Base-by-base conservation (phyloP, 2,113 vertebrate species). In the Lagenorhynchus albirostris region DNA sequence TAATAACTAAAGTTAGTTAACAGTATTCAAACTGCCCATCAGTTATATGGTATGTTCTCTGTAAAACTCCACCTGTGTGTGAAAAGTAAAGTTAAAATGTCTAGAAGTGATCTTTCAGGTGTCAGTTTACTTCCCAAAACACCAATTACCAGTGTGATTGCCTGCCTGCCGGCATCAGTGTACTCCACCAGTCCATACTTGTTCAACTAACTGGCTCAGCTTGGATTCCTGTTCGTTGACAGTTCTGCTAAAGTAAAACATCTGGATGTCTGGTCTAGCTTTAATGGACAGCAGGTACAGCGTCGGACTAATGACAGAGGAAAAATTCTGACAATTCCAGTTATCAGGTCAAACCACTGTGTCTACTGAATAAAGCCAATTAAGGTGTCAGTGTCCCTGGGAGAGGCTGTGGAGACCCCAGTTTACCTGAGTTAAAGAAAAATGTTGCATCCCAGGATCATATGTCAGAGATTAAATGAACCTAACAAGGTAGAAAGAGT, bases 191-290 rank as follows among this genome's bases (percentile, higher is more conserved):
- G 85, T 44, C 67, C 68, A 79, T 33, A 71, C 36, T 38, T 26
- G 55, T n/a, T 50, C 65, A 44, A 55, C 68, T 92, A 50, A 74
- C 82, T 53, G 80, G 93, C 87, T 87, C 76, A 20, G 33, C 55
- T 58, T 88, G 20, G 77, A 73, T 41, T 65, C 44, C 21, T 33
- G 9, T 41, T 90, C 60, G 60, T 50, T 55, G 83, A 74, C 33
- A 85, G 67, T 62, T 93, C 50, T 77, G n/a, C 63, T 82, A 76
- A 93, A 89, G 80, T 3, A 13, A 77, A 85, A 44, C 2, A 2
- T 60, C 82, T 79, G 17, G 38, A 36, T 44, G 38, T 68, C 89
- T 87, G 63, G 67, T 38, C 82, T 60, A 87, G 82, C 17, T 41
- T 63, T 95, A 82, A 80, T 3, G 33, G 58, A 44, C 33, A 84